These are phyloP conservation scores for Archaeoteleia sp. DNA, from an alignment of 2,888 invertebrate species.

Conservation along the genomic window DNA sequence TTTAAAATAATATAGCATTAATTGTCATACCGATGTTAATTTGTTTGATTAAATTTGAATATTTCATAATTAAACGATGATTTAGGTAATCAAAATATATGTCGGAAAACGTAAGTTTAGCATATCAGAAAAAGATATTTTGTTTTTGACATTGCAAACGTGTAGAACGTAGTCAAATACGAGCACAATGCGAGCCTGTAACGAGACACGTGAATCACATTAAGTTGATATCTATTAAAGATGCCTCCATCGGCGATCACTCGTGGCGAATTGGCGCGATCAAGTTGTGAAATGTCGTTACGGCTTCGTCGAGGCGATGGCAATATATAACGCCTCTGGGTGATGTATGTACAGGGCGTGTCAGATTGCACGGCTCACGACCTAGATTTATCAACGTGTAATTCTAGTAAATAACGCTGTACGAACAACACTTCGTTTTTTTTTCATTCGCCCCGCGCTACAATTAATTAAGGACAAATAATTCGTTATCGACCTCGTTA, in stretches of 20 bases:
- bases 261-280: constrained; percentile 58
- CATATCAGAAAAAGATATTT: too few relatives aligned
- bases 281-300: constrained; percentile 65
- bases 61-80: too few relatives aligned
- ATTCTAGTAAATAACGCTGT: constrained; percentile 19
- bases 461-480: constrained; percentile 26
- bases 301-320: constrained; percentile 59
- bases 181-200: too few relatives aligned
- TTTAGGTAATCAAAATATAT: too few relatives aligned
- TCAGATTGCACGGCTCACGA: constrained; percentile 24
- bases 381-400: constrained; percentile 25
- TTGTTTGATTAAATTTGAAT: too few relatives aligned
- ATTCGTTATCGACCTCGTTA: constrained; percentile 6
- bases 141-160: background rate
- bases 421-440: constrained; percentile 11
- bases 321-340: constrained; percentile 56
- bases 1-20: too few relatives aligned
- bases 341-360: constrained; percentile 27
- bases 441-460: constrained; percentile 7
- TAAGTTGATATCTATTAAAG: constrained; percentile 60
- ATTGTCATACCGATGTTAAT: too few relatives aligned
- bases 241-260: constrained; percentile 47
- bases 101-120: background rate
- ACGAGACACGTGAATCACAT: constrained; percentile 32
- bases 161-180: too few relatives aligned